phyloP scores from a whole-genome alignment of 2,888 invertebrate species.

The Netelia fuscicornis region DNA sequence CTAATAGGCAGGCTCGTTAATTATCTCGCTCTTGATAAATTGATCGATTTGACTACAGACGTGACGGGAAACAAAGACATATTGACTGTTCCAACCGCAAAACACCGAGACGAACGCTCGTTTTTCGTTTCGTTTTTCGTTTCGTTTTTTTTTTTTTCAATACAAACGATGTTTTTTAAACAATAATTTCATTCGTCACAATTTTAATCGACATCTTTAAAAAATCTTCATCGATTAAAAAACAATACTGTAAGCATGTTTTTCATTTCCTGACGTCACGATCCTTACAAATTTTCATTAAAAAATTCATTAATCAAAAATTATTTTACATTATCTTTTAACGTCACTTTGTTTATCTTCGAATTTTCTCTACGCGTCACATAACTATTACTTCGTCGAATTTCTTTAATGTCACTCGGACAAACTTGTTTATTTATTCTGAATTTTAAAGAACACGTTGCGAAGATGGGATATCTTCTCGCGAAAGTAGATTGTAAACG shows the following conservation, averaged over 20 bases:
- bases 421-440: not conserved
- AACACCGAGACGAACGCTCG: not conserved
- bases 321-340: not conserved
- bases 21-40: conserved; percentile 41
- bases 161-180: no score
- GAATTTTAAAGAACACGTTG: not conserved
- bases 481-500: not conserved
- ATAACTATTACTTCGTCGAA: no score
- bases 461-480: not conserved
- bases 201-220: no score
- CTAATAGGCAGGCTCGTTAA: conserved; percentile 42
- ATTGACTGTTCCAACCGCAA: conserved; percentile 5
- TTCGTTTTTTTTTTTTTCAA: not conserved
- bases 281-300: no score
- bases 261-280: no score
- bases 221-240: no score
- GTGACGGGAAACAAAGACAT: conserved; percentile 49
- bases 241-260: no score
- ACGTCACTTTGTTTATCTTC: not conserved
- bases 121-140: conserved; percentile 31
- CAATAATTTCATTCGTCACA: no score
- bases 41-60: conserved; percentile 48
- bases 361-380: not conserved
- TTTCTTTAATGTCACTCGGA: no score
- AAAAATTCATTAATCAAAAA: not conserved